These are phyloP conservation scores for Python bivittatus DNA, from an alignment of 2,113 vertebrate species.

Conservation along the genomic window DNA sequence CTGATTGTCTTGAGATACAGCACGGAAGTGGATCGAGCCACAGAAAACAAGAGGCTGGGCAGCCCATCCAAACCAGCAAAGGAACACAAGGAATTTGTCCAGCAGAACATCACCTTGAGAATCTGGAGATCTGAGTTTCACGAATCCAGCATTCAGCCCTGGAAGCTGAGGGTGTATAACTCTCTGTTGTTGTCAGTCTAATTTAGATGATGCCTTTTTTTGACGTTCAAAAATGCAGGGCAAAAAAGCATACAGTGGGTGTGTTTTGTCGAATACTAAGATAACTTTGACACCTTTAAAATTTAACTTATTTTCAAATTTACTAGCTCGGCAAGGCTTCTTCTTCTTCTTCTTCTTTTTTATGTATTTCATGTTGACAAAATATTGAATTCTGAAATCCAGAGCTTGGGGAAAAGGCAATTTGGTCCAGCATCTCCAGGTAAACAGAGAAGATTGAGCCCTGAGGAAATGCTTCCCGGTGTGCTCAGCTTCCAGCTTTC, in stretches of 20 bases:
- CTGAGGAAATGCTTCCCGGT: constrained; percentile 51
- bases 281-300: constrained; percentile 39
- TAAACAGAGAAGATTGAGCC: constrained; percentile 44
- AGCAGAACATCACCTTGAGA: constrained; percentile 11
- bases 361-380: constrained; percentile 25
- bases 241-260: constrained; percentile 42
- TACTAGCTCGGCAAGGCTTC: constrained; percentile 26
- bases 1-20: constrained; percentile 39
- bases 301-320: constrained; percentile 47
- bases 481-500: constrained; percentile 73
- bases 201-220: constrained; percentile 68
- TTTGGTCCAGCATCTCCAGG: constrained; percentile 56
- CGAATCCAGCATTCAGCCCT: constrained; percentile 39
- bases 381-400: constrained; percentile 52
- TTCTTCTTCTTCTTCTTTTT: no score
- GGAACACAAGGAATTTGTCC: constrained; percentile 17
- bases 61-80: constrained; percentile 51
- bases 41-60: constrained; percentile 57
- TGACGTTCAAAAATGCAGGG: constrained; percentile 27
- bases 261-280: constrained; percentile 43
- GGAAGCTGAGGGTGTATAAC: constrained; percentile 61
- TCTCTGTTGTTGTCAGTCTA: constrained; percentile 56
- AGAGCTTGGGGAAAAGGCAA: constrained; percentile 61
- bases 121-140: constrained; percentile 22
- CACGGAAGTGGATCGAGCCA: constrained; percentile 33